phyloP scores from a whole-genome alignment of 2,888 invertebrate genomes.

The Phrixothrix hirtus region DNA sequence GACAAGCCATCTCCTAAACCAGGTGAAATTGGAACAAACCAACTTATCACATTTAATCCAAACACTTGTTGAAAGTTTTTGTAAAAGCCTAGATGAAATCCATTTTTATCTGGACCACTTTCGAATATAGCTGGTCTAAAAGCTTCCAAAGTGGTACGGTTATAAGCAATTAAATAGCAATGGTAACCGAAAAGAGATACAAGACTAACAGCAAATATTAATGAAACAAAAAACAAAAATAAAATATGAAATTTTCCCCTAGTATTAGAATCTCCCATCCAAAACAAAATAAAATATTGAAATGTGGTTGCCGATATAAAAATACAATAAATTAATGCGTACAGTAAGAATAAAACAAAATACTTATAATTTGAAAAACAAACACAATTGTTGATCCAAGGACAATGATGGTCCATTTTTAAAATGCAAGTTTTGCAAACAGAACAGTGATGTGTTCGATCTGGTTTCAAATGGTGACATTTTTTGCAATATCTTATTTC shows the following conservation, averaged over 20 bases:
- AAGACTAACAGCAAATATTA: constrained; percentile 93
- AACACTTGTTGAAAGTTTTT: constrained; percentile 95
- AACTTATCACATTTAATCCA: constrained; percentile 76
- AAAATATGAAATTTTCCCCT: constrained; percentile 85
- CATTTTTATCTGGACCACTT: constrained; percentile 87
- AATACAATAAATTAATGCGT: constrained; percentile 84
- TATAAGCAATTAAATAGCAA: constrained; percentile 82
- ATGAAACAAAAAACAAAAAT: constrained; percentile 90
- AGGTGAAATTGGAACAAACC: constrained; percentile 86
- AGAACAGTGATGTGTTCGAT: constrained; percentile 94
- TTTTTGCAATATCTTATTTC: constrained; percentile 89
- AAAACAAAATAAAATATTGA: constrained; percentile 81
- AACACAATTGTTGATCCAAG: constrained; percentile 96
- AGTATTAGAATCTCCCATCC: constrained; percentile 75
- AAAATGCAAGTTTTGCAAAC: constrained; percentile 88
- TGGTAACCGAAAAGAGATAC: constrained; percentile 92
- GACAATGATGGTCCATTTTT: constrained; percentile 98
- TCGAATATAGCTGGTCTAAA: constrained; percentile 91
- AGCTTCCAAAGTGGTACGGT: constrained; percentile 91
- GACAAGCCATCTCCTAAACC: constrained; percentile 64
- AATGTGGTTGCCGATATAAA: constrained; percentile 80
- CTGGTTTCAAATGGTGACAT: constrained; percentile 90
- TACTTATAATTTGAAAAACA: constrained; percentile 96
- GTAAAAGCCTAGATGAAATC: constrained; percentile 83
- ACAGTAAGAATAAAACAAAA: constrained; percentile 91